Conservation (phyloP, 2,113 vertebrate genomes). For the Ancistrus triradiatus region DNA sequence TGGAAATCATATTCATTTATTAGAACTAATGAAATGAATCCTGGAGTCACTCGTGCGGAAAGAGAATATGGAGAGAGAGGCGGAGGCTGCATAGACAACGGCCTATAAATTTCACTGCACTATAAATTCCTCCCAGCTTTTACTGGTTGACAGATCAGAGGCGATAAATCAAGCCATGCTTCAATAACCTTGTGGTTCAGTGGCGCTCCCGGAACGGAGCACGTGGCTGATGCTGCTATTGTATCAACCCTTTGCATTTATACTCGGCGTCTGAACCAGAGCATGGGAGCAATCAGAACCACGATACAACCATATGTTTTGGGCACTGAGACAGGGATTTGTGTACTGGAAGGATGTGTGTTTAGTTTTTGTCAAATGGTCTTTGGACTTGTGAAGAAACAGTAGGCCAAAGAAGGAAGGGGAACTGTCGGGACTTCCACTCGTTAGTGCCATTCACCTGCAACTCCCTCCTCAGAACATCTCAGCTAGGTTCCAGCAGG, state of each 20-base stretch:
- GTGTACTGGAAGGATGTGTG: slow-evolving; percentile 8
- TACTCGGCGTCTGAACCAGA: neutral
- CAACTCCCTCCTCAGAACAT: neutral
- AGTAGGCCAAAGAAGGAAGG: slow-evolving; percentile 5
- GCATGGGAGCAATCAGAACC: neutral
- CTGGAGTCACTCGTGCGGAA: too few species aligned
- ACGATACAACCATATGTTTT: neutral
- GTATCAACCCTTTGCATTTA: neutral
- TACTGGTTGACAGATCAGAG: too few species aligned
- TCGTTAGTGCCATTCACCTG: slow-evolving; percentile 39
- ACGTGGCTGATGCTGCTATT: too few species aligned
- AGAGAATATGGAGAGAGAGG: too few species aligned
- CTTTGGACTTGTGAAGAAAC: slow-evolving; percentile 24
- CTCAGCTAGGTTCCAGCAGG: slow-evolving; percentile 9
- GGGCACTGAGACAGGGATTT: neutral
- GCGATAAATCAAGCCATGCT: too few species aligned
- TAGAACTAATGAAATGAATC: too few species aligned
- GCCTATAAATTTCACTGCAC: too few species aligned
- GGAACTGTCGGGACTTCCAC: slow-evolving; percentile 30
- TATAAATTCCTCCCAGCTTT: too few species aligned
- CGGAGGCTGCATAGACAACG: too few species aligned
- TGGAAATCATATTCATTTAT: too few species aligned
- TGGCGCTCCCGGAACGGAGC: too few species aligned
- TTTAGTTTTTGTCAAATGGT: slow-evolving; percentile 31
- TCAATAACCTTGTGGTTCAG: too few species aligned